Evolutionary conservation across 2,797 vertebrate species (phyloP), one percentile per base, ranked within the genome.

Genomic region (Pseudochromis fuscus): DNA sequence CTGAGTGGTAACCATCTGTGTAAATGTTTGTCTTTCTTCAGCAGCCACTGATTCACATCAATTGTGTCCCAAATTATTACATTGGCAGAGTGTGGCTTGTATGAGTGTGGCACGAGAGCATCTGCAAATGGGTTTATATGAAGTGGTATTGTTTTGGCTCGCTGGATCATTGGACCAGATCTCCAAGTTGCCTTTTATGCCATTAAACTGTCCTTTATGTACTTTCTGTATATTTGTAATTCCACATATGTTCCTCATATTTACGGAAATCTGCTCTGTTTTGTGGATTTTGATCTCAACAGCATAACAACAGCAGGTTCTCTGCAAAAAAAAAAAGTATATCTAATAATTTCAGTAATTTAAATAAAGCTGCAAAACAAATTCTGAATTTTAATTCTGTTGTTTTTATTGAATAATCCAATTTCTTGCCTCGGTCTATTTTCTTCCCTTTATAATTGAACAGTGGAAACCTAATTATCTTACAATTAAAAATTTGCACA

Each of bases 11-110:
- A 40, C 72, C 61, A 84, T 84, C 66, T 85, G 72, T 82, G 25
- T 58, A 60, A 75, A 85, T 82, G 62, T 75, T 70, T 77, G 63
- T 51, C 53, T 77, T 72, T 80, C 61, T 72, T 78, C 42, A 69
- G 51, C 64, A 61, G 64, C 49, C 45, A 75, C 55, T 57, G 28
- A 48, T 82, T 78, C 67, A 74, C 23, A 86, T 65, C 50, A 44
- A 35, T 50, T 42, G 60, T 72, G 23, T 62, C 55, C 75, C 44
- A 62, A 57, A 42, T 72, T n/a, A 57, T 77, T 23, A 0, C 48
- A 48, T 53, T 72, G 52, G 65, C 51, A 77, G 40, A 75, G 38
- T 24, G 25, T 18, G 72, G 63, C 69, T 72, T 71, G 49, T 64
- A 31, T 44, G 24, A 66, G 33, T 77, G 63, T 66, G 53, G 63